phyloP scores from a whole-genome alignment of 2,888 invertebrate genomes.

The Trachelus tabidus region DNA sequence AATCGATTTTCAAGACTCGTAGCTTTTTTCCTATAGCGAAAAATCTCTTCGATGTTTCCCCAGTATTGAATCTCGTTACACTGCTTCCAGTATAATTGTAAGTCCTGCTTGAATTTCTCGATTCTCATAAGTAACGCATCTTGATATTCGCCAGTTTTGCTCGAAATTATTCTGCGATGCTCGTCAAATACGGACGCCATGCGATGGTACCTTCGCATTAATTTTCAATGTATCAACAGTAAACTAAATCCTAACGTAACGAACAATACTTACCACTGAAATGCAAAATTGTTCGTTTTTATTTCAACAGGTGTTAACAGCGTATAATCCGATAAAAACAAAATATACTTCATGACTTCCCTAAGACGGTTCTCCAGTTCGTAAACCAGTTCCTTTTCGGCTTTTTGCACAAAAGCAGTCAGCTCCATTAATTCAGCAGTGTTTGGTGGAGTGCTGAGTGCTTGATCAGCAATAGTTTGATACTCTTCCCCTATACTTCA shows the following conservation, averaged over 20 bases:
- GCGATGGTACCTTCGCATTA: slow-evolving; percentile 71
- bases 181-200: slow-evolving; percentile 87
- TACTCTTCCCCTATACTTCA: slow-evolving; percentile 86
- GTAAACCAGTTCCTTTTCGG: slow-evolving; percentile 76
- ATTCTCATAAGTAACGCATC: slow-evolving; percentile 81
- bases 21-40: slow-evolving; percentile 85
- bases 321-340: slow-evolving; percentile 87
- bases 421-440: slow-evolving; percentile 89
- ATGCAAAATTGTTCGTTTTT: slow-evolving; percentile 88
- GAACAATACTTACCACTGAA: slow-evolving; percentile 75
- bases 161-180: slow-evolving; percentile 81
- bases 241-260: not conserved
- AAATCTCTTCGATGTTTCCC: slow-evolving; percentile 86
- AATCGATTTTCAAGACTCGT: slow-evolving; percentile 78
- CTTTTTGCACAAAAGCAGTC: slow-evolving; percentile 79
- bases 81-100: slow-evolving; percentile 82
- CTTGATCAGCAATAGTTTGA: slow-evolving; percentile 80
- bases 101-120: slow-evolving; percentile 83
- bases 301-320: slow-evolving; percentile 85
- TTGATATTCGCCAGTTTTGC: slow-evolving; percentile 89
- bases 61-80: slow-evolving; percentile 88
- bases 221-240: not conserved
- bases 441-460: slow-evolving; percentile 82
- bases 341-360: slow-evolving; percentile 77
- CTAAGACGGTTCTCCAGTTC: slow-evolving; percentile 83